Evolutionary conservation across 2,888 invertebrate species (phyloP).

Genomic region (Pteria penguin): DNA sequence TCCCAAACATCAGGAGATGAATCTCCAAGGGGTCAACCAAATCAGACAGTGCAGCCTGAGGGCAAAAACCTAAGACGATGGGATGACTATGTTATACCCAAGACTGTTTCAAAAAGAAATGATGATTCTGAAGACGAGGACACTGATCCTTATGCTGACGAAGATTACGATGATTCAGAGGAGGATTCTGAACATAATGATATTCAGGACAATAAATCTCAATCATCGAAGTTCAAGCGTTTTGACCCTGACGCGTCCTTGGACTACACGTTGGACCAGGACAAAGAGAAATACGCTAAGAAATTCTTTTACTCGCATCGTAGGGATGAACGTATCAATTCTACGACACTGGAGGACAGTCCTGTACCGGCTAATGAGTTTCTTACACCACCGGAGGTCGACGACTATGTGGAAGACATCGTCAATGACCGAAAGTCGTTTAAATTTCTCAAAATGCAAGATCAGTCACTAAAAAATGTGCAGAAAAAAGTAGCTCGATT

Average conservation of each 20-base stretch:
- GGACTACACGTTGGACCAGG: not conserved
- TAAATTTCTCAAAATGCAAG: not conserved
- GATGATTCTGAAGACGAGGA: not conserved
- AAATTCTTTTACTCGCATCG: not conserved
- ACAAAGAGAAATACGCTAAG: slow-evolving; percentile 4
- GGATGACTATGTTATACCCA: too few species aligned
- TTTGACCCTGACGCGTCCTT: not conserved
- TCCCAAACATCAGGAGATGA: too few species aligned
- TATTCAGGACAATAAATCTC: not conserved
- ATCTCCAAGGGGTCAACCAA: too few species aligned
- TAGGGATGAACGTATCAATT: not conserved
- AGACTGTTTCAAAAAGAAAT: not conserved
- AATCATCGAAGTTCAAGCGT: not conserved
- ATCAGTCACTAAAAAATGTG: not conserved
- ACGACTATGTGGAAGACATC: slow-evolving; percentile 1
- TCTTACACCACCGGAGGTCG: not conserved
- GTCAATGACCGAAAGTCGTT: not conserved
- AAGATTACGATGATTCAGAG: not conserved
- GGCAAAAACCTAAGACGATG: not conserved
- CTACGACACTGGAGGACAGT: not conserved
- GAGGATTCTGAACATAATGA: not conserved
- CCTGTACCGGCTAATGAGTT: not conserved
- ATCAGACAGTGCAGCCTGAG: too few species aligned
- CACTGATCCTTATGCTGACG: not conserved
- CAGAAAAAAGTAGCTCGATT: not conserved